A percentile compares a stretch with the other conserved stretches of the same genome.
Evolutionary conservation across 2,797 vertebrate genomes (phyloP).

Genomic region (Pseudocheirus occidentalis): DNA sequence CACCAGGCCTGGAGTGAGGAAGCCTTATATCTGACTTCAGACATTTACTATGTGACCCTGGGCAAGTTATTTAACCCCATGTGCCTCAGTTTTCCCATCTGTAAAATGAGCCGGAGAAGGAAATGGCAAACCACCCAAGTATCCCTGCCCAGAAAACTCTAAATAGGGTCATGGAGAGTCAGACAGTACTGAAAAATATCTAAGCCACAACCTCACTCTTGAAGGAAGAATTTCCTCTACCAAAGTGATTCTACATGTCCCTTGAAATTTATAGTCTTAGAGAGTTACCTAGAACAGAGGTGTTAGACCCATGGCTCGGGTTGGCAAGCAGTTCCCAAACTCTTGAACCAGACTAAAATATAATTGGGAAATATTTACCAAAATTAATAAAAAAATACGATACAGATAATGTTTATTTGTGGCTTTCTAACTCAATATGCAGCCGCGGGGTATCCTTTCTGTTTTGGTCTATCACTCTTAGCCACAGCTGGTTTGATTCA

Average conservation of each 20-base stretch:
- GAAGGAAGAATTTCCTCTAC: not conserved
- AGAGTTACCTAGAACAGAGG: not conserved
- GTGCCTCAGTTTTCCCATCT: too few relatives aligned
- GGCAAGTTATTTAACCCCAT: too few relatives aligned
- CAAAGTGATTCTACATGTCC: not conserved
- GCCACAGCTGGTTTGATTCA: not conserved
- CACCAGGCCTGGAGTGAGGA: too few relatives aligned
- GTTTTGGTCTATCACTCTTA: not conserved
- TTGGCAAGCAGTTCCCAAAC: not conserved
- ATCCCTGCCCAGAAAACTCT: too few relatives aligned
- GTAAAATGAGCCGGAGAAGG: too few relatives aligned
- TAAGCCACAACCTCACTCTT: not conserved
- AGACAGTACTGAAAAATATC: too few relatives aligned
- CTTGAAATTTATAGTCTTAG: not conserved
- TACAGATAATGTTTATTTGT: not conserved
- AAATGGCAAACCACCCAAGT: too few relatives aligned
- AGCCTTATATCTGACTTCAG: too few relatives aligned
- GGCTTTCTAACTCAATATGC: not conserved
- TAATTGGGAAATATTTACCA: not conserved
- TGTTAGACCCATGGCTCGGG: not conserved
- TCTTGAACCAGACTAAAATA: not conserved
- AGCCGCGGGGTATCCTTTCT: not conserved
- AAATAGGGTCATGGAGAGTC: too few relatives aligned
- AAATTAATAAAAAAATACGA: not conserved
- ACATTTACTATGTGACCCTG: too few relatives aligned